A percentile compares a stretch with the other conserved stretches of the same genome.
Conservation (phyloP, 2,113 vertebrate genomes). For the Syngnathoides biaculeatus region DNA sequence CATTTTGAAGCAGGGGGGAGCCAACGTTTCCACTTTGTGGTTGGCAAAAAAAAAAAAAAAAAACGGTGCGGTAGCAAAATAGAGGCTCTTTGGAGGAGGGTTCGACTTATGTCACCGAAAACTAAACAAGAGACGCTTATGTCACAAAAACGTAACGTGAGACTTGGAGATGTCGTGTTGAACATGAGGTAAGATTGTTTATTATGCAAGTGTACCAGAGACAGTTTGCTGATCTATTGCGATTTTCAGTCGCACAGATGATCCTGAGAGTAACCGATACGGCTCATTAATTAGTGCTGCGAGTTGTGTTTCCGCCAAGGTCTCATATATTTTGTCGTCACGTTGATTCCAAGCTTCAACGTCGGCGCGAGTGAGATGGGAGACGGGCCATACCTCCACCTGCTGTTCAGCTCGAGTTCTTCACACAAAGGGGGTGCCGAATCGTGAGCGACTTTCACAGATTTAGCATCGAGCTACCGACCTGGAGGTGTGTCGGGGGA, state of each 20-base stretch:
- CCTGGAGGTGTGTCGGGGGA: no score
- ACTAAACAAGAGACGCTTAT: constrained; percentile 50
- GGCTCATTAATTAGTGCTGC: not conserved
- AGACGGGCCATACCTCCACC: constrained; percentile 51
- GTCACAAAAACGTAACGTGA: constrained; percentile 47
- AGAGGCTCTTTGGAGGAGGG: constrained; percentile 25
- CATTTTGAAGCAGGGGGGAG: constrained; percentile 38
- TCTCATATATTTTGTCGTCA: constrained; percentile 4
- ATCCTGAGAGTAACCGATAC: not conserved
- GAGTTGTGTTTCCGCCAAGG: constrained; percentile 3
- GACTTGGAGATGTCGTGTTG: constrained; percentile 55
- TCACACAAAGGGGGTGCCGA: constrained; percentile 33
- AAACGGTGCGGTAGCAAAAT: constrained; percentile 37
- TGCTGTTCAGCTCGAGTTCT: constrained; percentile 44
- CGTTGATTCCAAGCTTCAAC: constrained; percentile 1
- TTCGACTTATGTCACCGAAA: constrained; percentile 33
- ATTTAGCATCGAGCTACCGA: not conserved
- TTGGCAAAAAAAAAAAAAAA: constrained; percentile 14
- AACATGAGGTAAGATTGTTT: constrained; percentile 38
- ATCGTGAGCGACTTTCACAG: constrained; percentile 33
- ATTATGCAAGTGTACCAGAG: constrained; percentile 26
- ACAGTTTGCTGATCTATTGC: constrained; percentile 41
- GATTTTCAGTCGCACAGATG: not conserved
- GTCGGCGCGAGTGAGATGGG: constrained; percentile 9
- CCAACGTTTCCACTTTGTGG: constrained; percentile 60